Base-by-base conservation (phyloP, 2,113 vertebrate species). In the Nerophis lumbriciformis region DNA sequence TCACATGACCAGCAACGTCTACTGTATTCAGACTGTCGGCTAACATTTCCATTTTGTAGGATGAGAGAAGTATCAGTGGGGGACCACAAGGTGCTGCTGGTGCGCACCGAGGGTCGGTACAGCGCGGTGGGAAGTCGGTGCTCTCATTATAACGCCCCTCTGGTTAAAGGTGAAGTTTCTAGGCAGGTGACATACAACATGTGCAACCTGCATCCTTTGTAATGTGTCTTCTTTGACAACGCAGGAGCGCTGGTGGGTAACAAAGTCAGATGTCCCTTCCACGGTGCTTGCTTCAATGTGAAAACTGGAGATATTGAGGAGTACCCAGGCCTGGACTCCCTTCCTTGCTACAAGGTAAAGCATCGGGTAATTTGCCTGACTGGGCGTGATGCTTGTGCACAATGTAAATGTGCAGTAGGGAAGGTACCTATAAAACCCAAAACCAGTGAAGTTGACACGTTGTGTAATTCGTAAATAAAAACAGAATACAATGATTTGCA, bases 291-390 rank as follows among this genome's bases (percentile, higher is more conserved):
- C 78, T 95, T 95, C 58, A 91, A 91, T 73, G 82, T 93, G 59
- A 87, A 63, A 68, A 94, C 89, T 0, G 94, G 94, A 10, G 93
- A 95, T 66, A 94, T 96, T 0, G 94, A 96, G 70, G 94, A 95
- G 8, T 94, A 90, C 69, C 94, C 94, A 8, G 81, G 91, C 8
- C 80, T 96, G 68, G 93, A 96, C 72, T 89, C 75, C 6, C 63
- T 96, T 19, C 86, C 90, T 8, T 64, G 69, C 60, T 86, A 89
- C 28, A 91, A 90, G 87, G 91, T 91, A 71, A 72, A 55, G 5
- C 37, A n/a, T 9, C 1, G 1, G 28, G 19, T 48, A n/a, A 13
- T 9, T 5, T 52, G 9, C 28, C 8, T 4, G 3, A 59, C 9
- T 42, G 7, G 9, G 9, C 2, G 8, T 42, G 39, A 42, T 8